Conservation (phyloP, 2,797 vertebrate genomes). For the Rhabdophis nuchalis region DNA sequence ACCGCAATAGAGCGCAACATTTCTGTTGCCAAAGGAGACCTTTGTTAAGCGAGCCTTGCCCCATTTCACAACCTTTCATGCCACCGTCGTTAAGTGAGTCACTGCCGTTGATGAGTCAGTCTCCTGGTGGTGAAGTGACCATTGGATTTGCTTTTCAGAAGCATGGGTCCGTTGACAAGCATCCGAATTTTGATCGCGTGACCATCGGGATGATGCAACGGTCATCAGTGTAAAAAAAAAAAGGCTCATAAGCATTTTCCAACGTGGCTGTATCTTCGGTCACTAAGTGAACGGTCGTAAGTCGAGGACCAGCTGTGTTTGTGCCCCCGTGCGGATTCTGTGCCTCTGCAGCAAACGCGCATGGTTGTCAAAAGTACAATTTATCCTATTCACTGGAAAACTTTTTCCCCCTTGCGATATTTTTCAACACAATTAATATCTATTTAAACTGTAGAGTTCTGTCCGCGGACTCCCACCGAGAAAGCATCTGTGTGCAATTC, state of each 20-base stretch:
- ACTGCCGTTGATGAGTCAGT: neutral
- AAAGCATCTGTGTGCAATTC: neutral
- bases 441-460: neutral
- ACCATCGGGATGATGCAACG: fast-evolving
- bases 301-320: neutral
- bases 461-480: neutral
- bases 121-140: neutral
- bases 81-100: neutral
- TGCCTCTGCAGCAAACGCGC: neutral
- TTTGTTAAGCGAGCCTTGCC: neutral
- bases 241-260: neutral
- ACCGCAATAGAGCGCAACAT: neutral
- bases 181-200: neutral
- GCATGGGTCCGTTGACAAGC: neutral
- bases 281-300: neutral
- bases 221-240: neutral
- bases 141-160: neutral
- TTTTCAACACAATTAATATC: neutral
- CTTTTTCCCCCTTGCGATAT: neutral
- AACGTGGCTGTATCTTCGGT: neutral
- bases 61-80: neutral
- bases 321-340: neutral
- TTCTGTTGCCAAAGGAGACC: neutral
- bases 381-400: neutral
- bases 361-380: neutral